A percentile compares a stretch with the other conserved stretches of the same genome.
Conservation (phyloP, 2,888 invertebrate genomes). For the Tinea semifulvella region DNA sequence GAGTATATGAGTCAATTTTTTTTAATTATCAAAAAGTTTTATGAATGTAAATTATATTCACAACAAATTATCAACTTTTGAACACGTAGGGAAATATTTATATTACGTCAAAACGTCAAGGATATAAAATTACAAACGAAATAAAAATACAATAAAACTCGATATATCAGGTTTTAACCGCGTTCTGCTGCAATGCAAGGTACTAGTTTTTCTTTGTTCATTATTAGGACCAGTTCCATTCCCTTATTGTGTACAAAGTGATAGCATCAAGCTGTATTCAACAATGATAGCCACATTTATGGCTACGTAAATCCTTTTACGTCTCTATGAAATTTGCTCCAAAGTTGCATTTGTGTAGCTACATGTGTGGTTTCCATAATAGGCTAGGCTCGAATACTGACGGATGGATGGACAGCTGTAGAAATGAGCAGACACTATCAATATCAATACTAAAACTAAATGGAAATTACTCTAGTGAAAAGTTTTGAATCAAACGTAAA, state of each 20-base stretch:
- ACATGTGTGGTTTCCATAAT: not conserved
- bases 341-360: not conserved
- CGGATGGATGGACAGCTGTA: constrained; percentile 10
- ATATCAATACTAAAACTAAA: no score
- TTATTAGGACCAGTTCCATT: constrained; percentile 9
- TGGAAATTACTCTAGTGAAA: no score
- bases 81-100: no score
- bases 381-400: not conserved
- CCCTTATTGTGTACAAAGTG: constrained; percentile 9
- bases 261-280: constrained; percentile 2
- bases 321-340: not conserved
- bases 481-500: no score
- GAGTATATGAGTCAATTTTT: no score
- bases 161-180: not conserved
- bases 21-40: no score
- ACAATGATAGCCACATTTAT: not conserved
- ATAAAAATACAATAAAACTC: not conserved
- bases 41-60: no score
- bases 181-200: not conserved
- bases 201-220: constrained; percentile 4
- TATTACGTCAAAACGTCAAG: no score
- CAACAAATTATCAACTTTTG: no score
- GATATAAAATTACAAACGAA: no score
- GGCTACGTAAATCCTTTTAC: no score
- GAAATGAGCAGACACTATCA: no score